These are phyloP conservation scores for Pseudochromis fuscus DNA, from an alignment of 2,797 vertebrate genomes.

Conservation along the genomic window DNA sequence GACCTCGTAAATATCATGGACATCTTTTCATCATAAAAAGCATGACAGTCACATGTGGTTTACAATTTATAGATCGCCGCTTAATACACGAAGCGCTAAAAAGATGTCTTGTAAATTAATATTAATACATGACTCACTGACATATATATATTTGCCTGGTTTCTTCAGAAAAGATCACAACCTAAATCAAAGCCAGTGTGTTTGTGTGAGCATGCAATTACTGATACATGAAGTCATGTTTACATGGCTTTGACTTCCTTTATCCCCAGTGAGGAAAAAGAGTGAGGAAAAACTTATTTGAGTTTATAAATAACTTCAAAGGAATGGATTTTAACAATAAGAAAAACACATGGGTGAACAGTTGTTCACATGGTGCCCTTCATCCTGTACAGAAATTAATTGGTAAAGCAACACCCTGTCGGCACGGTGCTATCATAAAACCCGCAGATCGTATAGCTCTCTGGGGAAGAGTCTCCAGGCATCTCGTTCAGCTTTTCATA, in stretches of 20 bases:
- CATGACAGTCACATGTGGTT: conserved; percentile 35
- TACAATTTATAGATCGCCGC: conserved; percentile 42
- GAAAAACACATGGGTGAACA: too few relatives aligned
- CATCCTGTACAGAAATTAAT: conserved; percentile 55
- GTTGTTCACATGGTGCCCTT: conserved; percentile 45
- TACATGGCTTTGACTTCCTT: conserved; percentile 22
- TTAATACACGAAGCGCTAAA: conserved; percentile 43
- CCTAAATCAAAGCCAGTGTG: conserved; percentile 47
- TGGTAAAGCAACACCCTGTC: conserved; percentile 28
- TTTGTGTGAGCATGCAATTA: conserved; percentile 22
- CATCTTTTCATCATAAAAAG: conserved; percentile 65
- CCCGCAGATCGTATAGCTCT: conserved; percentile 59
- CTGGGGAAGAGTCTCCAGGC: conserved; percentile 52
- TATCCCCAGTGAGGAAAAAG: background rate
- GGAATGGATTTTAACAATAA: conserved; percentile 3
- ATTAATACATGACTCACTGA: conserved; percentile 43
- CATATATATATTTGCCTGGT: conserved; percentile 28
- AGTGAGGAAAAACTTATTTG: background rate
- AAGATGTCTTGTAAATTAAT: conserved; percentile 55
- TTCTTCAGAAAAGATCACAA: conserved; percentile 19
- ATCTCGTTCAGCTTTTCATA: conserved; percentile 49
- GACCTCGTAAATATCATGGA: conserved; percentile 64
- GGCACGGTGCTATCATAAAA: conserved; percentile 67
- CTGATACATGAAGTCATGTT: conserved; percentile 27
- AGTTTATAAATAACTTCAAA: conserved; percentile 4